A percentile compares a stretch with the other conserved stretches of the same genome.
Conservation (phyloP, 2,113 vertebrate genomes). For the Tragelaphus buxtoni region DNA sequence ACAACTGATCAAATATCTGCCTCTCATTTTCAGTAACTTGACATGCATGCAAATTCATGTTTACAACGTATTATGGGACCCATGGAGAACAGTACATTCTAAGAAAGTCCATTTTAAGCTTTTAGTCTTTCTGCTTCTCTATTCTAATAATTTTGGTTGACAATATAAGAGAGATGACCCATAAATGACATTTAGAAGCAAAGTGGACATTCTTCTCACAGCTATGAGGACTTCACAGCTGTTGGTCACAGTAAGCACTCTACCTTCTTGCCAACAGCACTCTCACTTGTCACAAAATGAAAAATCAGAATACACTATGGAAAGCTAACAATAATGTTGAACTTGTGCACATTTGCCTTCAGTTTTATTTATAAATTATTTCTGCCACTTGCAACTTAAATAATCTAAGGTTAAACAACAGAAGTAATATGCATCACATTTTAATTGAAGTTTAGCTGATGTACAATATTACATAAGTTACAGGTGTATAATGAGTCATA, state of each 20-base stretch:
- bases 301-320: background rate
- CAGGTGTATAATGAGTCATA: background rate
- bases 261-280: background rate
- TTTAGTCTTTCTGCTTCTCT: constrained; percentile 18
- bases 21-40: background rate
- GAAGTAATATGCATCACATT: background rate
- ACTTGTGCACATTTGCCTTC: background rate
- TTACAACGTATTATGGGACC: background rate
- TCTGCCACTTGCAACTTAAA: background rate
- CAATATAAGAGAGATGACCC: background rate
- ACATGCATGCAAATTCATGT: background rate
- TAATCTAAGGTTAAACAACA: background rate
- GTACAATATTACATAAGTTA: background rate
- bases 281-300: background rate
- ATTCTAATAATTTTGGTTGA: background rate
- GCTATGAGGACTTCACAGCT: background rate
- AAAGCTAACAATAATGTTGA: background rate
- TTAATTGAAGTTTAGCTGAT: background rate
- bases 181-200: background rate
- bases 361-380: background rate
- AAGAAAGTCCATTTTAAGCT: constrained; percentile 8
- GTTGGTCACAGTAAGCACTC: background rate
- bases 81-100: background rate
- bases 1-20: constrained; percentile 29
- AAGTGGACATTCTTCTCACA: background rate